Evolutionary conservation across 2,113 vertebrate species (phyloP).

Genomic region (Psittacus erithacus): DNA sequence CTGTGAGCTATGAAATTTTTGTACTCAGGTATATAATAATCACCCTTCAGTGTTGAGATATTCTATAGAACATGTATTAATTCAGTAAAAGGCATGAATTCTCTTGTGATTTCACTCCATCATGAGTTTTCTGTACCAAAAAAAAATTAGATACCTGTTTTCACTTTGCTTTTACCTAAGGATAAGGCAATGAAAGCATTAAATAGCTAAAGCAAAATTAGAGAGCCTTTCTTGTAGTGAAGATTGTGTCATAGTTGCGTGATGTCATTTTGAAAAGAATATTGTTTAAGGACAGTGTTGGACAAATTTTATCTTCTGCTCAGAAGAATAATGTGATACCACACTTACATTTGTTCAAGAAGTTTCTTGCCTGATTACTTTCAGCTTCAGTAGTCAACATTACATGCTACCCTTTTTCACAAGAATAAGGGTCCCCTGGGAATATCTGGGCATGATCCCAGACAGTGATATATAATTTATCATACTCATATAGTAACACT

Average conservation of each 20-base stretch:
- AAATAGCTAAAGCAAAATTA: neutral
- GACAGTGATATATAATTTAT: neutral
- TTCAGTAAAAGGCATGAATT: neutral
- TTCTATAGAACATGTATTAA: neutral
- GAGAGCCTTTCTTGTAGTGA: neutral
- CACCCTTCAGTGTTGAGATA: neutral
- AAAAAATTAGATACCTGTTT: neutral
- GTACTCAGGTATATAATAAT: constrained; percentile 33
- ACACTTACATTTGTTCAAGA: neutral
- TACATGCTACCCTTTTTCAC: neutral
- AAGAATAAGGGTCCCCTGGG: neutral
- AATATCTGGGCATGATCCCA: neutral
- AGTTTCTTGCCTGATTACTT: neutral
- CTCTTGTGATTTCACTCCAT: neutral
- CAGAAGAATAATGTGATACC: neutral
- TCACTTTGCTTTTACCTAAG: neutral
- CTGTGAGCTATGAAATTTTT: constrained; percentile 45
- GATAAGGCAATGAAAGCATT: neutral
- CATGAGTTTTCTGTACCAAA: neutral
- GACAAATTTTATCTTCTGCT: neutral
- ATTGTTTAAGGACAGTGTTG: neutral
- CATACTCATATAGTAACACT: neutral
- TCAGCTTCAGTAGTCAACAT: neutral
- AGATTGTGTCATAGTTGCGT: neutral
- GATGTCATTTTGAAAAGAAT: neutral